Evolutionary conservation across 2,888 invertebrate genomes (phyloP).

Genomic region (Acleris holmiana): DNA sequence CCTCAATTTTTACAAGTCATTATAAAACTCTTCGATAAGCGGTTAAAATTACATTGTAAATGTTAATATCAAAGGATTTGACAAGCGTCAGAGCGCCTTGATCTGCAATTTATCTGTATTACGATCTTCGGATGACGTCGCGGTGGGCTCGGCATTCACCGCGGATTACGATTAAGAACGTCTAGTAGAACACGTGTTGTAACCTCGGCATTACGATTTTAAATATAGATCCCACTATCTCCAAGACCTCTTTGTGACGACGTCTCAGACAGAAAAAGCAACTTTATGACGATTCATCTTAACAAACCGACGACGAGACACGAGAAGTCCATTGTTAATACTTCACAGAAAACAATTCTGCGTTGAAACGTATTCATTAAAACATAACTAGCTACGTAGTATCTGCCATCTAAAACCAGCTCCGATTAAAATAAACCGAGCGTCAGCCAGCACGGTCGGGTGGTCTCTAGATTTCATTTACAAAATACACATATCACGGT

Average conservation of each 20-base stretch:
- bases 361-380: slow-evolving; percentile 23
- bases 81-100: slow-evolving; percentile 46
- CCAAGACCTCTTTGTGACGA: slow-evolving; percentile 25
- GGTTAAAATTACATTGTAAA: slow-evolving; percentile 40
- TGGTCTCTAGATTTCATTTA: slow-evolving; percentile 57
- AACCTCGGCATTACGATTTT: slow-evolving; percentile 34
- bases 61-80: slow-evolving; percentile 53
- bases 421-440: slow-evolving; percentile 39
- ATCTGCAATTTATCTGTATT: slow-evolving; percentile 69
- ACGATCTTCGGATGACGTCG: slow-evolving; percentile 56
- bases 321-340: slow-evolving; percentile 22
- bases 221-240: slow-evolving; percentile 31
- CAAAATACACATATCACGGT: slow-evolving; percentile 48
- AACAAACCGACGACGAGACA: slow-evolving; percentile 8
- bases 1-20: slow-evolving; percentile 49
- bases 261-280: slow-evolving; percentile 16
- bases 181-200: slow-evolving; percentile 40
- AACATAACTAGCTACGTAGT: slow-evolving; percentile 15
- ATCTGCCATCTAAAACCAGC: slow-evolving; percentile 37
- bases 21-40: slow-evolving; percentile 33
- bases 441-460: slow-evolving; percentile 55
- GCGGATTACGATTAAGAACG: slow-evolving; percentile 57
- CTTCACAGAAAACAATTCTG: slow-evolving; percentile 13
- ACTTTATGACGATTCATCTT: slow-evolving; percentile 28
- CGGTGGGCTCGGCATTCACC: slow-evolving; percentile 52